These are phyloP conservation scores for Arrhamphus sclerolepis DNA, from an alignment of 2,797 vertebrate species.

Conservation along the genomic window DNA sequence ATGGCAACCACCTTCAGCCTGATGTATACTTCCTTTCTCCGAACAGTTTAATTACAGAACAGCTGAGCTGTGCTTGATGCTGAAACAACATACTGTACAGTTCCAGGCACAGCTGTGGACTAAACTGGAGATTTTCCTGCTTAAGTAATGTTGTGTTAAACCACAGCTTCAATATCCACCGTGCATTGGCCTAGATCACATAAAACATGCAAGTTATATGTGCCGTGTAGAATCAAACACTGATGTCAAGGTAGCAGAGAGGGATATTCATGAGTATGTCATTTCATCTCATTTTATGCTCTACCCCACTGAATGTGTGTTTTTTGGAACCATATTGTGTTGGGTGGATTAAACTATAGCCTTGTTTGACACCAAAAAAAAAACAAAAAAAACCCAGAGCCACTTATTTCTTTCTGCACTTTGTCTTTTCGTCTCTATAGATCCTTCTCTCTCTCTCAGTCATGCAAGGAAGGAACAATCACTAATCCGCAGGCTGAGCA, in stretches of 20 bases:
- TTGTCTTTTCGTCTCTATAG: constrained; percentile 1
- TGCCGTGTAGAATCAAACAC: constrained; percentile 15
- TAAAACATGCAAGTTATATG: not conserved
- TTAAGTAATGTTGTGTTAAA: too few relatives aligned
- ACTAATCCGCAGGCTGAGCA: constrained; percentile 16
- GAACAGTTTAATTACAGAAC: too few relatives aligned
- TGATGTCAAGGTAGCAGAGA: constrained; percentile 18
- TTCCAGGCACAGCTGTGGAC: too few relatives aligned
- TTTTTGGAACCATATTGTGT: constrained; percentile 9
- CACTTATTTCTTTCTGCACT: not conserved
- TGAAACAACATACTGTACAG: too few relatives aligned
- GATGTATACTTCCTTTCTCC: too few relatives aligned
- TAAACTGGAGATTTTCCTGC: too few relatives aligned
- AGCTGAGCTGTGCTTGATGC: too few relatives aligned
- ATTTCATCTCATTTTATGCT: constrained; percentile 37
- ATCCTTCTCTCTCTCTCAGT: not conserved
- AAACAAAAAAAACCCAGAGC: constrained; percentile 25
- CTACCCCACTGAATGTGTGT: constrained; percentile 7
- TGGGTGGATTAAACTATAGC: constrained; percentile 61
- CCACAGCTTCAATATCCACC: not conserved
- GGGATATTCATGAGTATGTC: constrained; percentile 36
- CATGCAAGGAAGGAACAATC: constrained; percentile 6
- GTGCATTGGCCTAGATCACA: not conserved
- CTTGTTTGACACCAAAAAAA: constrained; percentile 32
- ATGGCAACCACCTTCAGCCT: too few relatives aligned